Conservation (phyloP, 2,113 vertebrate genomes). For the Scomber colias region DNA sequence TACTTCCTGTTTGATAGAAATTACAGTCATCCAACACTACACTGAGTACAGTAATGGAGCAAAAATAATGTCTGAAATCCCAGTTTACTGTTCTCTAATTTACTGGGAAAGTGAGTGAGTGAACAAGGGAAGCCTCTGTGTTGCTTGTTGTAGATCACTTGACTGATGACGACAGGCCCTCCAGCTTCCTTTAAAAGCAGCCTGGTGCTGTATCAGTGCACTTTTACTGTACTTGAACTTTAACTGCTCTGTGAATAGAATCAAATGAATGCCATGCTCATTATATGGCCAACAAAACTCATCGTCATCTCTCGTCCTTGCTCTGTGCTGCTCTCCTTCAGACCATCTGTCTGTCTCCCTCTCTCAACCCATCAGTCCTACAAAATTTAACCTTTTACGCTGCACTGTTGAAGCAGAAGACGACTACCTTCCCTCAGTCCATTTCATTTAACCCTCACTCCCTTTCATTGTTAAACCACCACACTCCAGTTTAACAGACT, state of each 20-base stretch:
- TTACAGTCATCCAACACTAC: neutral
- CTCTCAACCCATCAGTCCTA: neutral
- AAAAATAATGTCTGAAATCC: too few species aligned
- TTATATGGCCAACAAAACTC: neutral
- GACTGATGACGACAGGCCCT: neutral
- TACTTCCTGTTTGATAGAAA: neutral
- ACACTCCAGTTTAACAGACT: slow-evolving; percentile 5
- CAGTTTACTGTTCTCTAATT: neutral
- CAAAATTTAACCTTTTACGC: neutral
- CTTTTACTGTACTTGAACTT: slow-evolving; percentile 6
- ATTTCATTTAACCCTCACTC: neutral
- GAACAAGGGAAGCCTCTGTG: neutral
- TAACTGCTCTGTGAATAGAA: neutral
- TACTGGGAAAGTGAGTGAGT: neutral
- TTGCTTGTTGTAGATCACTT: neutral
- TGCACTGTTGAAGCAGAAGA: neutral
- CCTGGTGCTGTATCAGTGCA: neutral
- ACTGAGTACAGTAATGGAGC: too few species aligned
- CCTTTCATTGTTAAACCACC: neutral
- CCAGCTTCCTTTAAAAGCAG: neutral
- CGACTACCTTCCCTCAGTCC: neutral
- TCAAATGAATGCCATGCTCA: neutral
- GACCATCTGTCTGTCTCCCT: neutral
- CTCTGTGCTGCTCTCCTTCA: neutral
- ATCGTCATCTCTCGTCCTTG: neutral